Base-by-base conservation (phyloP, 2,113 vertebrate species). In the Dicrurus megarhynchus region DNA sequence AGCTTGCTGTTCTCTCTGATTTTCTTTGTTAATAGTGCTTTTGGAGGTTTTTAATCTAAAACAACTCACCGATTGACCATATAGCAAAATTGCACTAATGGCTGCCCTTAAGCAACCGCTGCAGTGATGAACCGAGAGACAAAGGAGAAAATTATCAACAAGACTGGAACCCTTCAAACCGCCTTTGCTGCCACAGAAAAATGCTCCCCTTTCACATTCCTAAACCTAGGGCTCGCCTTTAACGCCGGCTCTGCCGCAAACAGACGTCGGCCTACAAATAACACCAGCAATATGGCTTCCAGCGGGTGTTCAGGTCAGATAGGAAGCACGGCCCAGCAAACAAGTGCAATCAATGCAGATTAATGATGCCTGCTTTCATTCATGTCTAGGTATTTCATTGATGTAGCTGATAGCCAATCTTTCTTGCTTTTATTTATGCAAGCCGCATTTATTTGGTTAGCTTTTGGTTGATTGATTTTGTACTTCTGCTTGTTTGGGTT, bases 401-500 rank as follows among this genome's bases (percentile, higher is more conserved):
- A 94, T 89, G 93, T 79, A 71, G 83, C 92, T 82, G 93, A 96
- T 93, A 93, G 76, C 89, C 88, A 89, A 95, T 96, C 93, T 96
- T 95, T 96, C 95, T 90, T 95, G 82, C 88, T 93, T 81, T 84
- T 94, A 87, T 96, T 95, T 95, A 96, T 92, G 93, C 92, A 89
- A 93, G 92, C 64, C 85, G 57, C 92, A 96, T 96, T 96, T 95
- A 94, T 96, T 96, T 94, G 92, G 86, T 96, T 96, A 94, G 96
- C 92, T 97, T 96, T 96, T 89, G 83, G 83, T 79, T 97, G 96
- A 96, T 96, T 96, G 95, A 96, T 96, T 96, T 96, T 94, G 80
- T 96, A 97, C 95, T 95, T 96, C 67, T 96, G 93, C 96, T 95
- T 96, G 92, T 97, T 96, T 96, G 88, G 90, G 90, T 96, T 96